Conservation (phyloP, 2,888 invertebrate genomes). For the Hyposoter didymator region DNA sequence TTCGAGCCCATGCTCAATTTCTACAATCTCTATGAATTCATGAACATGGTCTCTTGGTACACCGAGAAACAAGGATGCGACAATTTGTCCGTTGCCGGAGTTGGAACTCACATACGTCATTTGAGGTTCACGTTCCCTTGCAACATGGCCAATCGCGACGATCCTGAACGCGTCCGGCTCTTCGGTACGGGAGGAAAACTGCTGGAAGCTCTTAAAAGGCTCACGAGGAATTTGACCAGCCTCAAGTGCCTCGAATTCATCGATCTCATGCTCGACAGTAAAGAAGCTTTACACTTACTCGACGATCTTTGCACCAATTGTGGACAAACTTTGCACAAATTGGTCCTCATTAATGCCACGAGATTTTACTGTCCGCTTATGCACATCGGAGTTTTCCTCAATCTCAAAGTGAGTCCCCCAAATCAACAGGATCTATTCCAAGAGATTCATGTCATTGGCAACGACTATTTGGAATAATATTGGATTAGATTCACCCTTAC, state of each 20-base stretch:
- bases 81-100: slow-evolving; percentile 82
- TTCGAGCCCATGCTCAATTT: slow-evolving; percentile 91
- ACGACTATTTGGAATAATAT: not conserved
- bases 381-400: slow-evolving; percentile 91
- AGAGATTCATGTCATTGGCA: not conserved
- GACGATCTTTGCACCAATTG: slow-evolving; percentile 90
- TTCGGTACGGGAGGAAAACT: slow-evolving; percentile 92
- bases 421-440: not conserved
- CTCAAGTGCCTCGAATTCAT: slow-evolving; percentile 88
- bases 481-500: not conserved
- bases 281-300: slow-evolving; percentile 89
- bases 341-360: slow-evolving; percentile 91
- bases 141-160: slow-evolving; percentile 88
- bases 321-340: slow-evolving; percentile 86
- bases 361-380: slow-evolving; percentile 89
- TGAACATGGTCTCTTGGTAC: slow-evolving; percentile 92
- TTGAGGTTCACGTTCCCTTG: slow-evolving; percentile 91
- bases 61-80: slow-evolving; percentile 84
- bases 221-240: slow-evolving; percentile 88
- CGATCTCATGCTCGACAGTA: slow-evolving; percentile 90
- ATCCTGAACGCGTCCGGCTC: slow-evolving; percentile 87
- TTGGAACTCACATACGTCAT: slow-evolving; percentile 86
- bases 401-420: slow-evolving; percentile 86
- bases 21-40: slow-evolving; percentile 93
- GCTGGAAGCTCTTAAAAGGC: slow-evolving; percentile 87